Evolutionary conservation across 2,113 vertebrate species (phyloP), one percentile per base, ranked within the genome.

Genomic region (Cariama cristata): DNA sequence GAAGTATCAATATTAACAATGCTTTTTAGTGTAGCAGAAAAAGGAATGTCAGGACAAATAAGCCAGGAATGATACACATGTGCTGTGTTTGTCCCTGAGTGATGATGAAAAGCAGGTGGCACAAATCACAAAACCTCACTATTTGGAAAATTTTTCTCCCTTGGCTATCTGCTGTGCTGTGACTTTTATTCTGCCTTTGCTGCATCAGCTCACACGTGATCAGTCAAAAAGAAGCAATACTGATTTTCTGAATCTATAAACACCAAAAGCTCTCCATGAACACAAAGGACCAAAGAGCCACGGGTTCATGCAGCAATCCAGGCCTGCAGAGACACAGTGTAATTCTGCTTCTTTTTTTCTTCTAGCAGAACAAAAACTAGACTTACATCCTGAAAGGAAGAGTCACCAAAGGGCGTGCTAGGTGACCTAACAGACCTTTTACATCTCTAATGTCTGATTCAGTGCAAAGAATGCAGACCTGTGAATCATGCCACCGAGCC

Each of bases 401-500:
- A 96, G 47, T 82, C 77, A 91, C 81, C 77, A 35, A 94, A 95
- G 74, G 86, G 86, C 0, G 12, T 95, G 84, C 77, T 83, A 24
- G 16, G 38, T 62, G 80, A 90, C 90, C 83, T 52, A 60, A 38
- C 23, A 73, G 89, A 82, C 66, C 40, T 82, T 95, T 75, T 71
- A 16, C 72, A 23, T 14, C 69, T 47, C 66, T 73, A 32, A 63
- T 3, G 2, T 22, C 91, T 97, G 95, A 95, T 82, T 95, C 93
- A 96, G 74, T 44, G 69, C 69, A 85, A 79, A 77, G 91, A 96
- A 93, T 32, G 62, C 71, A 91, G 77, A 76, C 45, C 59, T 63
- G 53, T 97, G 94, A 97, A 89, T 96, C 89, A 95, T 0, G 2
- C n/a, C 93, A 30, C 69, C 7, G 15, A 72, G 45, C 64, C 79